Evolutionary conservation across 2,888 invertebrate genomes (phyloP), one percentile per base, ranked within the genome.

Genomic region (Agrilus mali): DNA sequence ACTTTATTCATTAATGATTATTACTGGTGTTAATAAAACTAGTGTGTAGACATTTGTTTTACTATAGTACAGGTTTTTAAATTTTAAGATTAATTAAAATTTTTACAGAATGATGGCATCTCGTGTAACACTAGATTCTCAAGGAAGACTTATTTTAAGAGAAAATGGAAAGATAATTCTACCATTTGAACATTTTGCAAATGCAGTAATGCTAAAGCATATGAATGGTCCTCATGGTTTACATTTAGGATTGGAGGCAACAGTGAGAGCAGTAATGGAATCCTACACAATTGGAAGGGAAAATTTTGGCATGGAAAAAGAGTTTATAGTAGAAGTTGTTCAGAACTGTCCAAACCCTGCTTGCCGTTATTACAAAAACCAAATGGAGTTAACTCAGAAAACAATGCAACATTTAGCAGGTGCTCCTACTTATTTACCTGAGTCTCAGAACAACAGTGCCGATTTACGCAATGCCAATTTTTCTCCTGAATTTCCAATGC

Each of bases 91-190:
- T 37, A 39, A 36, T 10, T 38, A 31, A 43, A 34, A 36, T 46
- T 46, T 55, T 69, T 71, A 42, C 60, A 88, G 88, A 70, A 86
- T 87, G 77, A 80, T 89, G 77, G 86, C 88, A 44, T 85, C 86
- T 51, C 77, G 88, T 60, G 80, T 89, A 35, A 83, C 86, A 2
- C 67, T 88, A 57, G 88, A 89, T 64, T 78, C 83, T 14, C 87
- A 88, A 70, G 87, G 87, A 36, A 75, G 88, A 59, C 67, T 88
- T 47, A 84, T 89, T 58, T 69, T 88, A 40, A 72, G 88, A 47
- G 88, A 88, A 63, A 87, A 86, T 71, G 88, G 88, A 8, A 89
- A 88, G 72, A 87, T 89, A 55, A 87, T 89, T 47, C 67, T 89
- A 44, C 88, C 88, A 3, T 88, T 86, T 65, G 88, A 89, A 66